A percentile compares a stretch with the other conserved stretches of the same genome.
Conservation (phyloP, 1,140 invertebrate species). For the Psilanteris sp. region DNA sequence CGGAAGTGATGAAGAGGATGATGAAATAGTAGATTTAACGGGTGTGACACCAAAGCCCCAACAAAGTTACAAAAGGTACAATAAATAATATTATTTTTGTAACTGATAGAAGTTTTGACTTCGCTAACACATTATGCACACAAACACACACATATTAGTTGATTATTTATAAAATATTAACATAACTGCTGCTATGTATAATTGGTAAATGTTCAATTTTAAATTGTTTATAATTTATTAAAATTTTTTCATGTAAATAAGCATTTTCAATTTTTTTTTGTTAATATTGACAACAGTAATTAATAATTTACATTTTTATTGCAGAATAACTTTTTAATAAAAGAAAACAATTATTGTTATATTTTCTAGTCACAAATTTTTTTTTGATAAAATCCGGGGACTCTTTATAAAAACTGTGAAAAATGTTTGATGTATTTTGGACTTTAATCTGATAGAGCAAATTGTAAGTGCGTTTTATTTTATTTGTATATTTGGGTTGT, state of each 20-base stretch:
- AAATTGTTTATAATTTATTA: too few species aligned
- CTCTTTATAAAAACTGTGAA: slow-evolving; percentile 10
- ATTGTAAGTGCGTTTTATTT: slow-evolving; percentile 3
- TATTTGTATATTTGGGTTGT: too few species aligned
- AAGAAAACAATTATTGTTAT: slow-evolving; percentile 1
- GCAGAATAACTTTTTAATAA: neutral
- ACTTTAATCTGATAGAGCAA: too few species aligned
- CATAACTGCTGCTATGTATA: too few species aligned
- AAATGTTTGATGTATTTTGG: slow-evolving; percentile 2
- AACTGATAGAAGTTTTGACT: too few species aligned
- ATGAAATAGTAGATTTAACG: slow-evolving; percentile 89
- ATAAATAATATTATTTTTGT: neutral
- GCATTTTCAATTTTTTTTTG: too few species aligned
- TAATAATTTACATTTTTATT: slow-evolving; percentile 1
- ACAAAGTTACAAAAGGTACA: slow-evolving; percentile 68
- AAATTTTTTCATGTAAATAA: too few species aligned
- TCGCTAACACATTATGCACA: too few species aligned
- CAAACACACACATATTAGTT: too few species aligned
- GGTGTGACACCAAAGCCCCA: slow-evolving; percentile 77
- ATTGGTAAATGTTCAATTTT: too few species aligned
- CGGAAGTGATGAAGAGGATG: slow-evolving; percentile 83
- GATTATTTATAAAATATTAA: too few species aligned
- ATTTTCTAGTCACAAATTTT: slow-evolving; percentile 16
- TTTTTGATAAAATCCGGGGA: slow-evolving; percentile 7
- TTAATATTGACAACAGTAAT: too few species aligned